Conservation (phyloP, 2,888 invertebrate genomes). For the Diadegma fenestrale region DNA sequence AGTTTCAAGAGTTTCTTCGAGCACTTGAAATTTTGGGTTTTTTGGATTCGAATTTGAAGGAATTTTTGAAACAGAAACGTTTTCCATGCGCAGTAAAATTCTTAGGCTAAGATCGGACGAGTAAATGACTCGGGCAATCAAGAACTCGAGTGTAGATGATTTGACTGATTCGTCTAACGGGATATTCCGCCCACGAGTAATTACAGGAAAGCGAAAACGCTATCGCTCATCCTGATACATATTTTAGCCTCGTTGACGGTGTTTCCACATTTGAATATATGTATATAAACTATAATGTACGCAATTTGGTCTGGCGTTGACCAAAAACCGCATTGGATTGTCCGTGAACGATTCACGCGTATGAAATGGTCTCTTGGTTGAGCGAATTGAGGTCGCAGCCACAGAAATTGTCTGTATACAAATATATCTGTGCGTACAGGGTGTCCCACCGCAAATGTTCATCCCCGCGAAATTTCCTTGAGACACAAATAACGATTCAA, state of each 20-base stretch:
- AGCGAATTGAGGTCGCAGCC: constrained; percentile 55
- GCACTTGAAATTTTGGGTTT: neutral
- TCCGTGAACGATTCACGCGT: constrained; percentile 55
- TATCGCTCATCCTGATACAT: constrained; percentile 37
- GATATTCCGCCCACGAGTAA: constrained; percentile 31
- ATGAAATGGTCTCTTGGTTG: constrained; percentile 44
- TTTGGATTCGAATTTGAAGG: neutral
- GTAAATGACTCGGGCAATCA: constrained; percentile 17
- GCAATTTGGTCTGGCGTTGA: constrained; percentile 46
- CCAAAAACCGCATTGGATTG: constrained; percentile 59
- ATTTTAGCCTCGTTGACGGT: neutral
- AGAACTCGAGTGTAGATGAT: constrained; percentile 34
- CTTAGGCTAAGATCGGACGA: neutral
- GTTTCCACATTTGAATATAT: neutral
- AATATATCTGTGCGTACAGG: neutral
- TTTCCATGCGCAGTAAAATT: neutral
- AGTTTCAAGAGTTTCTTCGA: too few species aligned
- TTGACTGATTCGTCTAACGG: constrained; percentile 43
- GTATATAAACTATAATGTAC: constrained; percentile 19
- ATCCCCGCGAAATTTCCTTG: neutral
- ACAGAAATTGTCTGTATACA: constrained; percentile 31
- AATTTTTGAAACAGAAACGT: neutral
- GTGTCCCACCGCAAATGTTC: neutral
- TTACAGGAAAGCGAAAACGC: constrained; percentile 46
- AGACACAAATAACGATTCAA: neutral